Evolutionary conservation across 2,113 vertebrate genomes (phyloP), one percentile per base, ranked within the genome.

Genomic region (Scortum barcoo): DNA sequence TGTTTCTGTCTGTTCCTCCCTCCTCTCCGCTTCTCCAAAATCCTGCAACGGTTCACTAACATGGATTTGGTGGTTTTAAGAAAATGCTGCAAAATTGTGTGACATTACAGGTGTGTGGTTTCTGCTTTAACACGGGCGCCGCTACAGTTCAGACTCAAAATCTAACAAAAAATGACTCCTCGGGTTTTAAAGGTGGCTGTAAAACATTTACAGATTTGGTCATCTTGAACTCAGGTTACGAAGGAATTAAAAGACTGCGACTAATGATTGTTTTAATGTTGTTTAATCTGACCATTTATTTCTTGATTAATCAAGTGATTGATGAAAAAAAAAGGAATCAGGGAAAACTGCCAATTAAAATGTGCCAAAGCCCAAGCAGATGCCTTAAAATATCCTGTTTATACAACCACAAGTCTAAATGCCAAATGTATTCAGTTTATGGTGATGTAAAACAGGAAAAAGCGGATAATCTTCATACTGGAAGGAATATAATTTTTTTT

Each of bases 1-100:
- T 24, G 65, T 82, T 88, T 83, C 67, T 77, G 54, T 86, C 78
- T 84, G 65, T 76, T 80, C 66, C 51, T 73, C 66, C 40, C 61
- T 57, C 54, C 19, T 28, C 68, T 74, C 42, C 53, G 46, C 72
- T 83, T 67, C 68, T 87, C 66, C 71, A 19, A 85, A 83, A 88
- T 62, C 58, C 60, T 69, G 40, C 51, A 76, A 60, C 60, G 51
- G 62, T 51, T 82, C 50, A 33, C 62, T 48, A 17, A 51, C 56
- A 63, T 44, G 38, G 63, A 75, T 80, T 80, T 83, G 40, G 26
- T 19, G 71, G 40, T 81, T 69, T 85, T 74, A 46, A 57, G 24
- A 72, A 79, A 75, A 81, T 74, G 53, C 53, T 63, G 22, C 17
- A 72, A 65, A 63, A 68, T 4, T 53, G 56, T 57, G 40, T 58